A percentile compares a stretch with the other conserved stretches of the same genome.
phyloP scores from a whole-genome alignment of 2,888 invertebrate species.

The Pammene fasciana region DNA sequence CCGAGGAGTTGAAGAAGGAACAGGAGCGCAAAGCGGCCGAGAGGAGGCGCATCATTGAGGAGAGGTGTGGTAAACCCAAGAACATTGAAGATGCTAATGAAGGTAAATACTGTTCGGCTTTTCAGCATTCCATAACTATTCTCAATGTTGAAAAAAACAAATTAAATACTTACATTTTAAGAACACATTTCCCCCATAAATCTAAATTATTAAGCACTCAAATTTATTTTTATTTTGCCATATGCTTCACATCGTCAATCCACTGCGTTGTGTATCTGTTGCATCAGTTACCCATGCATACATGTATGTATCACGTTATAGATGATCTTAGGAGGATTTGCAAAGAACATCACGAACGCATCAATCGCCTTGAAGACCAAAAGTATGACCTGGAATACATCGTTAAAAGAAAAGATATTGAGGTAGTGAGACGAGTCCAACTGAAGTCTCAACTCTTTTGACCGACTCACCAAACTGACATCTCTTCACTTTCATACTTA shows the following conservation, averaged over 20 bases:
- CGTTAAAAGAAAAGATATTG: slow-evolving; percentile 99
- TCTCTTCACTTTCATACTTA: slow-evolving; percentile 68
- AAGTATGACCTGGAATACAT: slow-evolving; percentile 99
- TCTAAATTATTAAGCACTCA: slow-evolving; percentile 28
- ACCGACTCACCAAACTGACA: slow-evolving; percentile 77
- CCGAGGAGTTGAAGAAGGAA: slow-evolving; percentile 99
- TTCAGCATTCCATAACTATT: neutral
- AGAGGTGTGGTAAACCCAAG: slow-evolving; percentile 96
- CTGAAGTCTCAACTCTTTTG: slow-evolving; percentile 65
- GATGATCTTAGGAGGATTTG: slow-evolving; percentile 89
- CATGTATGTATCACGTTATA: slow-evolving; percentile 81
- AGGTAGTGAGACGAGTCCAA: slow-evolving; percentile 88
- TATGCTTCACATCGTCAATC: slow-evolving; percentile 61
- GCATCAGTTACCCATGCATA: slow-evolving; percentile 54
- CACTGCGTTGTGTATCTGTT: slow-evolving; percentile 36
- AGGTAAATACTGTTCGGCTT: slow-evolving; percentile 84
- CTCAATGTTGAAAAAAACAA: slow-evolving; percentile 23
- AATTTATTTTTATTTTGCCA: slow-evolving; percentile 44
- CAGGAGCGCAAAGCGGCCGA: slow-evolving; percentile 99
- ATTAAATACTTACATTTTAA: neutral
- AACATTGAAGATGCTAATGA: slow-evolving; percentile 96
- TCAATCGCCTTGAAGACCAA: slow-evolving; percentile 93
- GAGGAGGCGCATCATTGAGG: slow-evolving; percentile 97
- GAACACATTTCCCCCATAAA: slow-evolving; percentile 16
- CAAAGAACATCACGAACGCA: slow-evolving; percentile 94